Evolutionary conservation across 2,113 vertebrate genomes (phyloP), one percentile per base, ranked within the genome.

Genomic region (Laticauda colubrina): DNA sequence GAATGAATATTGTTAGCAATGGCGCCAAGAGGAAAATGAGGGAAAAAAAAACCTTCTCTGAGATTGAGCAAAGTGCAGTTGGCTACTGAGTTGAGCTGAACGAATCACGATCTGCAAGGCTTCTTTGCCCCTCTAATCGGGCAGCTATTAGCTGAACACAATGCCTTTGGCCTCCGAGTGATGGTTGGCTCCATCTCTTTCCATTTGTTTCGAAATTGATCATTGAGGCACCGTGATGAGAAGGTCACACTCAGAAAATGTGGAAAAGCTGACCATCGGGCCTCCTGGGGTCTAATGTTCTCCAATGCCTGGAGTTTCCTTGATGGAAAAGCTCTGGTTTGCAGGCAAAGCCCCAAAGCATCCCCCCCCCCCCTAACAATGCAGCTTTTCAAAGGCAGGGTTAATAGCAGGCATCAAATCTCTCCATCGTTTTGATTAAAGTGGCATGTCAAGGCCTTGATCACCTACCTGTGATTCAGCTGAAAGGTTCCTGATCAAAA

Each of bases 121-220:
- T 93, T 1, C 12, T 88, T 91, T 26, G 45, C 2, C 9, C 85
- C 51, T 59, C 85, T 91, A 85, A 61, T 51, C 1, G 92, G 91
- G 1, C 54, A 85, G 43, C 24, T 0, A 90, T 95, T 26, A 59
- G 29, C 11, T 23, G 55, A 88, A 94, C 81, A 8, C 91, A 88
- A 4, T 88, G 1, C 57, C 93, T 90, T 53, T 0, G 81, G 94
- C 92, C 94, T 85, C 86, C 55, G 91, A 86, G 93, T 93, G 85
- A 89, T 54, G 2, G 0, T 5, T 20, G 88, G 51, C 2, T 7
- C 89, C 34, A 87, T 92, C 55, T 87, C 95, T 23, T 64, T 91
- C 93, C 18, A 48, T 95, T 93, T 88, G 18, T 90, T 94, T 94
- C 93, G 55, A 91, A 91, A 93, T 86, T 91, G 69, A 34, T 89